Conservation (phyloP, 2,797 vertebrate species). For the Podargus strigoides region DNA sequence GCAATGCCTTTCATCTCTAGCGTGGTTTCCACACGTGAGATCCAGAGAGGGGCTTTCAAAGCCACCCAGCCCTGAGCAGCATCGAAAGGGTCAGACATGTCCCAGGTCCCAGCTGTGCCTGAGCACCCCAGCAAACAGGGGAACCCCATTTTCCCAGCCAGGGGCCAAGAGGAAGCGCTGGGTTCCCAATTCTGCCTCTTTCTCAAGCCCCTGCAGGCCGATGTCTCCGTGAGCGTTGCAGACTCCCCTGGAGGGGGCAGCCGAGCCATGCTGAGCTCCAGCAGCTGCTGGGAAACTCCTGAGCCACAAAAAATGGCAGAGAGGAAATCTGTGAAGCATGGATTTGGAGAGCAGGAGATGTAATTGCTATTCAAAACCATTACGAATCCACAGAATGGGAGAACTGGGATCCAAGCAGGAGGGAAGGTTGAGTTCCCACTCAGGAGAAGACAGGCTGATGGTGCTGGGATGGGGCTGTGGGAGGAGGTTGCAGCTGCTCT, state of each 20-base stretch:
- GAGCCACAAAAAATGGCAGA: fast-evolving
- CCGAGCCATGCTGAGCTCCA: neutral
- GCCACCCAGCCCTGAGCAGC: neutral
- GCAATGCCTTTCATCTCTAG: neutral
- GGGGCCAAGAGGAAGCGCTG: neutral
- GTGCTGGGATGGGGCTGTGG: neutral
- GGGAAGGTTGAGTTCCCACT: neutral
- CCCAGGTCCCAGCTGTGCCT: neutral
- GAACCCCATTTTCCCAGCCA: neutral
- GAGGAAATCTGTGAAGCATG: neutral
- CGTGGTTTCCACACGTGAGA: neutral
- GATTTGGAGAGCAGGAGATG: neutral
- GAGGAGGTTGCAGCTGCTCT: neutral
- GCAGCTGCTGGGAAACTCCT: neutral
- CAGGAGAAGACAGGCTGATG: neutral
- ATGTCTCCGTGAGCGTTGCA: neutral
- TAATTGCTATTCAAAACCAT: neutral
- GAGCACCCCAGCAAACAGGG: fast-evolving
- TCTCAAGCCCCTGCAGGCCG: fast-evolving
- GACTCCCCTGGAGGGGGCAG: constrained; percentile 39
- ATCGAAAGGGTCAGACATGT: neutral
- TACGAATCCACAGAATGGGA: fast-evolving
- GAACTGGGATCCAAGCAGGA: neutral
- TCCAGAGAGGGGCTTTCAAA: neutral
- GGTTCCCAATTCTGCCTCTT: neutral